Base-by-base conservation (phyloP, 2,113 vertebrate species). In the Leuciscus idus region DNA sequence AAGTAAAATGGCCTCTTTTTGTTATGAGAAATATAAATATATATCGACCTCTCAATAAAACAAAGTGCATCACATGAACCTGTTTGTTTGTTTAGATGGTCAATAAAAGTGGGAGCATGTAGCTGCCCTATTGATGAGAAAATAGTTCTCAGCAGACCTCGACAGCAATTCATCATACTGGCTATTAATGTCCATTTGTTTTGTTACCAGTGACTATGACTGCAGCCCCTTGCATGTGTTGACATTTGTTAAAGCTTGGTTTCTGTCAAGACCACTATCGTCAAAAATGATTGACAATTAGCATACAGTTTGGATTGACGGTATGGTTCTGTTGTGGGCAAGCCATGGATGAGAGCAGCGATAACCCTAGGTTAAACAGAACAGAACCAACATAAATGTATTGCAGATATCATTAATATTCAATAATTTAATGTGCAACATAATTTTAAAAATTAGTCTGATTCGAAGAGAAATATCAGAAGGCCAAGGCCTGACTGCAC, bases 101-200 rank as follows among this genome's bases (percentile, higher is more conserved):
- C 73, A 85, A 77, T 77, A 75, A 85, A 77, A 85, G 28, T 9
- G 74, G 52, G 84, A 77, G 55, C 39, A 77, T 85, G 84, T 85
- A 52, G 57, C 52, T 75, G 79, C 39, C 59, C 79, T 84, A 75
- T 74, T 84, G 52, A 74, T 85, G 57, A 77, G 57, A 84, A 85
- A 85, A 52, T 36, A 77, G 57, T 75, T 77, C 39, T 85, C 73
- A 77, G 57, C 23, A 52, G 73, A 85, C 74, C 43, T 77, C 57
- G 33, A 33, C 36, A 11, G 57, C 84, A 61, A 77, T 77, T 85
- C 59, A 85, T 66, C 73, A 77, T 30, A 33, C 55, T 30, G 39
- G 83, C 61, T 84, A 84, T 75, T 77, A 83, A 83, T 36, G 81
- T 83, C 64, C 64, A 83, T 12, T 70, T 81, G 36, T 64, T 81